These are phyloP conservation scores for Melanotaenia pygmaea DNA, from an alignment of 2,797 vertebrate species.

Conservation along the genomic window DNA sequence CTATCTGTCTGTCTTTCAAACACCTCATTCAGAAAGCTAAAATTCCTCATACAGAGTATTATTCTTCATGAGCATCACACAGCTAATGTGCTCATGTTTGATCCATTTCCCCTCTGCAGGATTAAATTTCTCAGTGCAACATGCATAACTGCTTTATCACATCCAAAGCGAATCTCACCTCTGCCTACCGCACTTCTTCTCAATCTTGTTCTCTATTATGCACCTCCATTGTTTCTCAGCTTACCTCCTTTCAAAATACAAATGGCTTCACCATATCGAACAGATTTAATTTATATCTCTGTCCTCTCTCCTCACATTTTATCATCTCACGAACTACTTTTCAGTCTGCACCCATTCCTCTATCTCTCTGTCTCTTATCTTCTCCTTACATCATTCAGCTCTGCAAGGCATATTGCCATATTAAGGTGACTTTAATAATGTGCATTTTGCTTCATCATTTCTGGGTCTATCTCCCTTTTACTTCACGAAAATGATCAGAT, in stretches of 20 bases:
- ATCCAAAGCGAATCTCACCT: conserved; percentile 50
- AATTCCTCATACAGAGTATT: background rate
- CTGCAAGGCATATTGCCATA: background rate
- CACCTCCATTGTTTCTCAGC: conserved; percentile 11
- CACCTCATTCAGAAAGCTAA: conserved; percentile 1
- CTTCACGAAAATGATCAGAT: conserved; percentile 27
- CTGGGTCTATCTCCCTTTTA: conserved; percentile 16
- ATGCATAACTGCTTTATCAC: conserved; percentile 53
- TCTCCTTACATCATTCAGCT: conserved; percentile 33
- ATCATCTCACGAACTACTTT: conserved; percentile 52
- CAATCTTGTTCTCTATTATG: background rate
- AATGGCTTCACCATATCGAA: conserved; percentile 15
- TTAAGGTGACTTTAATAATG: conserved; percentile 32
- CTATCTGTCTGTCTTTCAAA: conserved; percentile 3
- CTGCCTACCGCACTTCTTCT: conserved; percentile 34
- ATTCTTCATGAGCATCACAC: conserved; percentile 1
- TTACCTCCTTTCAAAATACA: conserved; percentile 13
- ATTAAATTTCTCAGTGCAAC: conserved; percentile 54
- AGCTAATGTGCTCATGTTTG: conserved; percentile 37
- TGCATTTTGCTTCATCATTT: conserved; percentile 24
- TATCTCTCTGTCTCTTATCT: conserved; percentile 25
- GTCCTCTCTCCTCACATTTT: conserved; percentile 30
- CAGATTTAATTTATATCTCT: conserved; percentile 38
- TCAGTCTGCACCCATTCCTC: conserved; percentile 28
- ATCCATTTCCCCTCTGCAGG: conserved; percentile 39